Conservation (phyloP, 2,113 vertebrate genomes). For the Bos taurus region ARS-UCD2.0 NC_037351.1:34365501-34366000, state of each 20-base stretch:
- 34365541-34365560: not conserved
- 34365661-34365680: not conserved
- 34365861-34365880: not conserved
- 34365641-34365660: not conserved
- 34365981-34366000: not conserved
- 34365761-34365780: not conserved
- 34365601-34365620: not conserved
- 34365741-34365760: not conserved
- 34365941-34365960: not conserved
- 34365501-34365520: not conserved
- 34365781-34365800: not conserved
- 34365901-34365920: not conserved
- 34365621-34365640: not conserved
- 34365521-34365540: not conserved
- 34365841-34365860: not conserved
- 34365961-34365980: not conserved
- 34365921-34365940: not conserved
- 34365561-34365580: not conserved
- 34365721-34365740: not conserved
- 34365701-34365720: not conserved
- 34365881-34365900: not conserved
- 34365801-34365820: not conserved
- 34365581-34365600: not conserved
- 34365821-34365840: not conserved
- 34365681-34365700: not conserved